Evolutionary conservation across 2,888 invertebrate genomes (phyloP).

Genomic region (Corbicula japonica): DNA sequence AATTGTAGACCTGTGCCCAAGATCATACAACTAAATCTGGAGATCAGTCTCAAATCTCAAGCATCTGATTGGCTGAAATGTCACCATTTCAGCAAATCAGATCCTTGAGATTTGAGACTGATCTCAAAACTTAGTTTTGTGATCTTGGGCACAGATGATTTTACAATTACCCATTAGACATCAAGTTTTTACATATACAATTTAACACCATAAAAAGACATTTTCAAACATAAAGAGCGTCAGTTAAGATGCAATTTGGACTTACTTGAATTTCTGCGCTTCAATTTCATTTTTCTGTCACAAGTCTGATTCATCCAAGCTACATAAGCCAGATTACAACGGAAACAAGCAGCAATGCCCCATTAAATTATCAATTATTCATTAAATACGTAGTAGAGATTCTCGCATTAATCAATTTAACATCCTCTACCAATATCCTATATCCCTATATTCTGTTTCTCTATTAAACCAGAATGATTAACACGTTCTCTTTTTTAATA

Average conservation of each 20-base stretch:
- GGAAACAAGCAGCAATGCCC: not conserved
- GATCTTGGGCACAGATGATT: slow-evolving; percentile 4
- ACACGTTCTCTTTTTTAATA: no score
- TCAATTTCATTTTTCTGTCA: slow-evolving; percentile 53
- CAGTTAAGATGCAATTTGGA: no score
- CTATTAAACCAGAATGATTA: no score
- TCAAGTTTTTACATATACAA: not conserved
- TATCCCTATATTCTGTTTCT: no score
- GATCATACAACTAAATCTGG: no score
- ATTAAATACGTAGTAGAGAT: slow-evolving; percentile 1
- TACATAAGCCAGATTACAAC: not conserved
- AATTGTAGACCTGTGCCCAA: no score
- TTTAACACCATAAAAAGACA: not conserved
- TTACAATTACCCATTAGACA: not conserved
- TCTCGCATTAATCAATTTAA: slow-evolving; percentile 18
- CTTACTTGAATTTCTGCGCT: slow-evolving; percentile 50
- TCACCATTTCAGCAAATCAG: no score
- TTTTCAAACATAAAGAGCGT: not conserved
- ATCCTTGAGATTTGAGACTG: no score
- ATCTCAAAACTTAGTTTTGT: no score
- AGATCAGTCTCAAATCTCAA: no score
- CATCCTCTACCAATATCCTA: no score
- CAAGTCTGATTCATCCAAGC: slow-evolving; percentile 21
- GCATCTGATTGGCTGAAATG: no score
- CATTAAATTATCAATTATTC: slow-evolving; percentile 27